phyloP scores from a whole-genome alignment of 1,140 invertebrate species.

The Lysiphlebus fabarum region DNA sequence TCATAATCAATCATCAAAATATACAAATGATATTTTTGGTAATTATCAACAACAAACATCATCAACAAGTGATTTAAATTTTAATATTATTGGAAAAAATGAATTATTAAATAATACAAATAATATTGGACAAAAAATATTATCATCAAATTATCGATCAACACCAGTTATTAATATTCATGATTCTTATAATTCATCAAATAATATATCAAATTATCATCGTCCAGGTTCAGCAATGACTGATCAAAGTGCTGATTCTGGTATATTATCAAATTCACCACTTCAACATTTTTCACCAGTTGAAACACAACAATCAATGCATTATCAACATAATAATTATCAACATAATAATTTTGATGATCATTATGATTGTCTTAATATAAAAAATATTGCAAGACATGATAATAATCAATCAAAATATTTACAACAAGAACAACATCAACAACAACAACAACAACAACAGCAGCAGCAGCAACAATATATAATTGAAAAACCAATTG shows the following conservation, averaged over 20 bases:
- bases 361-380: slow-evolving; percentile 38
- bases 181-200: slow-evolving; percentile 36
- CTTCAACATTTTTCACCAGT: slow-evolving; percentile 48
- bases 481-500: slow-evolving; percentile 36
- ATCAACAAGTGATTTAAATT: slow-evolving; percentile 45
- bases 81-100: slow-evolving; percentile 37
- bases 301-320: slow-evolving; percentile 43
- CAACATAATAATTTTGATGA: slow-evolving; percentile 41
- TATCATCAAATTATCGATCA: slow-evolving; percentile 31
- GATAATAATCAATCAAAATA: slow-evolving; percentile 39
- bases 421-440: slow-evolving; percentile 32
- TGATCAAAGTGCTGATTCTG: slow-evolving; percentile 46
- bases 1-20: slow-evolving; percentile 26
- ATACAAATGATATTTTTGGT: slow-evolving; percentile 40
- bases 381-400: slow-evolving; percentile 22
- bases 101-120: slow-evolving; percentile 37
- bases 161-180: slow-evolving; percentile 39
- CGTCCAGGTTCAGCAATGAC: slow-evolving; percentile 47
- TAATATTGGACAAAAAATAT: slow-evolving; percentile 24
- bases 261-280: slow-evolving; percentile 48
- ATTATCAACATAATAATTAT: slow-evolving; percentile 23
- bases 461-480: slow-evolving; percentile 27
- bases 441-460: slow-evolving; percentile 36
- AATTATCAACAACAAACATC: slow-evolving; percentile 41
- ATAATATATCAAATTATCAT: slow-evolving; percentile 33